Base-by-base conservation (phyloP, 2,797 vertebrate species). In the Gymnodraco acuticeps region DNA sequence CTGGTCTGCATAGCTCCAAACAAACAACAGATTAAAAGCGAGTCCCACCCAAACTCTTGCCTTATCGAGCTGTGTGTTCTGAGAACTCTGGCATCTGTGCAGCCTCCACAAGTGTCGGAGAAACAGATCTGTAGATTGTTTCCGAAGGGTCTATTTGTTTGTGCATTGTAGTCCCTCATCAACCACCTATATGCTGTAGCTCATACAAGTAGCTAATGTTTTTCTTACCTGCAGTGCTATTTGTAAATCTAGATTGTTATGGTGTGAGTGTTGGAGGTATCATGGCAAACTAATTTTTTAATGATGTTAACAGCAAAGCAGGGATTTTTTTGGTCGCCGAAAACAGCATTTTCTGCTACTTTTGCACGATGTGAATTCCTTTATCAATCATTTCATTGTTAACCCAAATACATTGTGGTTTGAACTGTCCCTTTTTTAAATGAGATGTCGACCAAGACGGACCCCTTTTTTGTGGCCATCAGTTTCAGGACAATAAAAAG, bases 41-140 rank as follows among this genome's bases (percentile, higher is more conserved):
- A 14, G 16, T 45, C 10, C 43, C 54, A 17, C 3, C 42, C 11
- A 42, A 59, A 19, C 73, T 23, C 27, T 52, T 27, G 23, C 23
- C 23, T 27, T 27, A 27, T 27, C 23, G 23, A 27, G 23, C 23
- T 27, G 23, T 27, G 23, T 27, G 23, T 27, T 27, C 23, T 27
- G 43, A 73, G 60, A 65, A 12, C 2, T n/a, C 20, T 52, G 64
- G 60, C 59, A 56, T 48, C 69, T 79, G 59, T 41, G 63, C 41
- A 48, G 69, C 45, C 51, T 58, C 51, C 43, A 50, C 48, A 43
- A 23, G 59, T 64, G 55, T 52, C 46, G 1, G 62, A 16, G 48
- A 48, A 67, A 54, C 56, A 41, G 43, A 55, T 27, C 17, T 19
- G 17, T 19, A 5, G 45, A 63, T 33, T 7, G 64, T 56, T 75